phyloP scores from a whole-genome alignment of 2,888 invertebrate species.

The Linyphia triangularis region DNA sequence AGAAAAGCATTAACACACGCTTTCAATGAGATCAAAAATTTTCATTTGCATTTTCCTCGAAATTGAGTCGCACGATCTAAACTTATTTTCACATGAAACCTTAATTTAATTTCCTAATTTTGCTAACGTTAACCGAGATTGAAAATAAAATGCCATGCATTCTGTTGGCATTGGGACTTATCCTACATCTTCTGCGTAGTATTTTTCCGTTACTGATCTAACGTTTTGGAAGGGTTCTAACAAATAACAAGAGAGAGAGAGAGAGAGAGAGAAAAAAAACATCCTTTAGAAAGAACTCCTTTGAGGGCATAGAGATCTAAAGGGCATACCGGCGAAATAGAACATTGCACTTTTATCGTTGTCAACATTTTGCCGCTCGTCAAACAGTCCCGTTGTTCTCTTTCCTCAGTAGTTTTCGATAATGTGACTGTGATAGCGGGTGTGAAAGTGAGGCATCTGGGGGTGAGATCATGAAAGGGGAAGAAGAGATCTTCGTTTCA shows the following conservation, averaged over 20 bases:
- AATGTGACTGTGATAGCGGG: conserved; percentile 30
- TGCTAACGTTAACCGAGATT: too few species aligned
- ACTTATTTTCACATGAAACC: too few species aligned
- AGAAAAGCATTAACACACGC: too few species aligned
- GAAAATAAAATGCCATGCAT: too few species aligned
- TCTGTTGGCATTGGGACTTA: too few species aligned
- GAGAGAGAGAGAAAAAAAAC: too few species aligned
- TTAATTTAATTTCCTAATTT: too few species aligned
- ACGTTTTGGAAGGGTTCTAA: background rate
- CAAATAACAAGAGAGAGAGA: background rate
- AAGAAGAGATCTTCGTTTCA: background rate
- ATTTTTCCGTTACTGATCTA: background rate
- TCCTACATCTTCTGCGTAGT: background rate
- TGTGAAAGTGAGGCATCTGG: conserved; percentile 27
- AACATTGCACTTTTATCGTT: conserved; percentile 20
- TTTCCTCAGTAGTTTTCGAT: background rate
- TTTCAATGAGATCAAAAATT: too few species aligned
- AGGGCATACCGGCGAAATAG: background rate
- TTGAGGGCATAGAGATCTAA: conserved; percentile 22
- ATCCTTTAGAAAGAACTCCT: conserved; percentile 14
- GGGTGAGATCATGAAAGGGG: conserved; percentile 11
- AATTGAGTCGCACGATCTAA: too few species aligned
- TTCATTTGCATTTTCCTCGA: too few species aligned
- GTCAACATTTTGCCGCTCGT: conserved; percentile 28
- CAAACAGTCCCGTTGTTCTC: conserved; percentile 30